Evolutionary conservation across 2,888 invertebrate species (phyloP).

Genomic region (Athalia rosae): DNA sequence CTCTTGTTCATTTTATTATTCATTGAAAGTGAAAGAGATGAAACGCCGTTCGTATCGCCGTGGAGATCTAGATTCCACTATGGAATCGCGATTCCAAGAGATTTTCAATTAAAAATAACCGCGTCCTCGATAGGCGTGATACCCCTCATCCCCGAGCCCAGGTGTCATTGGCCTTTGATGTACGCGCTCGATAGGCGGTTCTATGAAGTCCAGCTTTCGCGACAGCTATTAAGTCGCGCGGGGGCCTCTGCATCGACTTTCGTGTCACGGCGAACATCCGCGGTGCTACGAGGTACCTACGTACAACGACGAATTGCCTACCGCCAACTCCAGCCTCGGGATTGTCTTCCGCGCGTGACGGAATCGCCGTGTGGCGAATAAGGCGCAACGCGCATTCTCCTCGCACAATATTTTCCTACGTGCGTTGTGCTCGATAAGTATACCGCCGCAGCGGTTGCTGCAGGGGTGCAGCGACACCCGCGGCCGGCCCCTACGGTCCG

Average conservation of each 20-base stretch:
- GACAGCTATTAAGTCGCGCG: conserved; percentile 60
- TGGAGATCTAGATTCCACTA: conserved; percentile 19
- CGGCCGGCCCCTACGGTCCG: conserved; percentile 45
- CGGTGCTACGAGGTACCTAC: conserved; percentile 60
- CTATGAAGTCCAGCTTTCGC: conserved; percentile 60
- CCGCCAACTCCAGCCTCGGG: neutral
- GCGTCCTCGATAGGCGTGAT: neutral
- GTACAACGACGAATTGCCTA: neutral
- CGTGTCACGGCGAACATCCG: conserved; percentile 68
- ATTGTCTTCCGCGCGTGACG: conserved; percentile 27
- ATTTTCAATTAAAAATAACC: neutral
- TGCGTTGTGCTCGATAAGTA: conserved; percentile 31
- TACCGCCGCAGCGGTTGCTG: neutral
- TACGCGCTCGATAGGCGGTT: conserved; percentile 10
- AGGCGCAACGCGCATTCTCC: conserved; percentile 36
- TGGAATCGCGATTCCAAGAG: conserved; percentile 12
- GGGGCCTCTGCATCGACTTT: conserved; percentile 60
- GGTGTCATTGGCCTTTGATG: conserved; percentile 43
- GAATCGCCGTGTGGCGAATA: conserved; percentile 3
- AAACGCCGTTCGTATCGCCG: neutral
- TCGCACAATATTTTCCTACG: conserved; percentile 36
- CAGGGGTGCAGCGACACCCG: neutral
- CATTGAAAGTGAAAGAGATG: conserved; percentile 22
- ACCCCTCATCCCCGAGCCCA: conserved; percentile 12
- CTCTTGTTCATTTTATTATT: neutral